These are phyloP conservation scores for Nautilus pompilius DNA, from an alignment of 1,140 invertebrate genomes.

Conservation along the genomic window DNA sequence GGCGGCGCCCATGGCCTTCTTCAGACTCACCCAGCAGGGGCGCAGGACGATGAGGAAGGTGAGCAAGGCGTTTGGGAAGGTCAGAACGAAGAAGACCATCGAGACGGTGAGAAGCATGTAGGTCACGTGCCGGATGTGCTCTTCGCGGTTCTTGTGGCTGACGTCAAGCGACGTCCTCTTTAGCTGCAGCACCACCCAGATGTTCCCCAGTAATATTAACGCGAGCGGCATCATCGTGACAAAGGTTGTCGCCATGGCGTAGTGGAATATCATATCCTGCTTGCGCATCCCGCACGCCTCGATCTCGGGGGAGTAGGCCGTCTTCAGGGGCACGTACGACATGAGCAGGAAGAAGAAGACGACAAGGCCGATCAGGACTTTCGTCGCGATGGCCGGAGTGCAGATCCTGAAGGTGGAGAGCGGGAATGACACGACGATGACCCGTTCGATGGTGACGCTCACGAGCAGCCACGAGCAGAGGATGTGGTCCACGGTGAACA, in stretches of 20 bases:
- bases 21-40: neutral
- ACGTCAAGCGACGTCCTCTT: constrained; percentile 31
- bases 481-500: constrained; percentile 13
- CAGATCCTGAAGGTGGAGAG: constrained; percentile 3
- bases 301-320: constrained; percentile 2
- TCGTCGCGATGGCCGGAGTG: neutral
- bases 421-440: constrained; percentile 13
- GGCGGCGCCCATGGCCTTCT: neutral
- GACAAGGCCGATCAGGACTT: neutral
- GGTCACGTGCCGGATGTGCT: constrained; percentile 78
- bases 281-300: constrained; percentile 2
- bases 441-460: constrained; percentile 10
- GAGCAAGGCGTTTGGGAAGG: constrained; percentile 6
- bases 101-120: constrained; percentile 70
- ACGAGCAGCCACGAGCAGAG: constrained; percentile 16
- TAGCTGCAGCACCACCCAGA: constrained; percentile 11
- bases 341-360: neutral
- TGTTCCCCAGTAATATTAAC: constrained; percentile 16
- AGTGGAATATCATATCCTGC: constrained; percentile 12
- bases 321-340: constrained; percentile 7
- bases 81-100: neutral
- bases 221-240: constrained; percentile 15
- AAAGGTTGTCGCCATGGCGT: constrained; percentile 13
- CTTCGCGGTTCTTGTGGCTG: constrained; percentile 68
- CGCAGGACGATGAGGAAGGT: neutral